A percentile compares a stretch with the other conserved stretches of the same genome.
Evolutionary conservation across 2,113 vertebrate genomes (phyloP).

Genomic region (Apus apus): DNA sequence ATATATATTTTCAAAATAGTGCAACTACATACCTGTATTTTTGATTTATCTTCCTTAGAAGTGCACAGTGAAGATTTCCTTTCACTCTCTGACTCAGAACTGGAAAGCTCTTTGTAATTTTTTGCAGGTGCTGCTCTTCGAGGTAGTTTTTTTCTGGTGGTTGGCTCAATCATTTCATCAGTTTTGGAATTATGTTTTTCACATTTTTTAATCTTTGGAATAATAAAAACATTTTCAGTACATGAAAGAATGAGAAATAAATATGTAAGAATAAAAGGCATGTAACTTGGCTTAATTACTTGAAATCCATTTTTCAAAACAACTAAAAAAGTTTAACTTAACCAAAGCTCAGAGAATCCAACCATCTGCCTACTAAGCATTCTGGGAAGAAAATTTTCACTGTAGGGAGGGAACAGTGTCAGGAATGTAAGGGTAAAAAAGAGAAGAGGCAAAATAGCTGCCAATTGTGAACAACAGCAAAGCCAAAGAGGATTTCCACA

Average conservation of each 20-base stretch:
- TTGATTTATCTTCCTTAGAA: slow-evolving; percentile 23
- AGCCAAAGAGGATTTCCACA: not conserved
- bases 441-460: not conserved
- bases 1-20: not conserved
- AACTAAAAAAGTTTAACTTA: not conserved
- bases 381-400: not conserved
- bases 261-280: not conserved
- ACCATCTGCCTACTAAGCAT: not conserved
- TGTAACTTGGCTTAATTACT: not conserved
- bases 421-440: not conserved
- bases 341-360: not conserved
- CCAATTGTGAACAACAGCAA: not conserved
- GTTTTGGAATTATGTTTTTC: slow-evolving; percentile 5
- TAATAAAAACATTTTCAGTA: slow-evolving; percentile 15
- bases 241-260: not conserved
- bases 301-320: not conserved
- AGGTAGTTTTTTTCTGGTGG: slow-evolving; percentile 68
- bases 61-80: not conserved
- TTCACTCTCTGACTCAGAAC: slow-evolving; percentile 75
- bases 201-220: slow-evolving; percentile 37
- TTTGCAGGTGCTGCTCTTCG: slow-evolving; percentile 78
- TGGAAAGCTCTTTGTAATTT: slow-evolving; percentile 86
- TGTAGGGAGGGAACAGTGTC: not conserved
- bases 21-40: slow-evolving; percentile 39
- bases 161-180: not conserved